Evolutionary conservation across 2,888 invertebrate species (phyloP).

Genomic region (Perizoma flavofasciatum): DNA sequence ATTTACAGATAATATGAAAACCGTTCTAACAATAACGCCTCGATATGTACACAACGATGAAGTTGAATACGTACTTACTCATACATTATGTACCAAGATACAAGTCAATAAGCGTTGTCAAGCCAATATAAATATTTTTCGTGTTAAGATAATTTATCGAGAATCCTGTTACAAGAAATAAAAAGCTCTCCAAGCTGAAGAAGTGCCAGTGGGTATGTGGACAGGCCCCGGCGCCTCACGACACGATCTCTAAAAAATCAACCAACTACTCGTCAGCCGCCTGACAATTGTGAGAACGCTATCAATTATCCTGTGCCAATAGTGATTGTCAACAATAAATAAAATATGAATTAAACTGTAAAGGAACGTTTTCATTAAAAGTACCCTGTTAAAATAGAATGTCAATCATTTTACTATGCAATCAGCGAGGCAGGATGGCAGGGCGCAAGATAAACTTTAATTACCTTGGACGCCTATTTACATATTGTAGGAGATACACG

Average conservation of each 20-base stretch:
- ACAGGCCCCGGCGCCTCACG: conserved; percentile 59
- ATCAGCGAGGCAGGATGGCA: conserved; percentile 72
- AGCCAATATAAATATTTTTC: conserved; percentile 70
- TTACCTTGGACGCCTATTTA: conserved; percentile 80
- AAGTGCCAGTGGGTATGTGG: conserved; percentile 48
- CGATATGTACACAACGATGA: conserved; percentile 57
- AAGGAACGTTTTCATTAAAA: conserved; percentile 78
- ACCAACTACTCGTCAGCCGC: conserved; percentile 69
- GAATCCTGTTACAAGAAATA: conserved; percentile 58
- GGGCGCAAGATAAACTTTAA: conserved; percentile 79
- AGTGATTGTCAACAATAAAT: conserved; percentile 79
- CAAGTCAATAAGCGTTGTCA: conserved; percentile 62
- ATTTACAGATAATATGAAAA: conserved; percentile 54
- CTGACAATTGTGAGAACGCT: conserved; percentile 83
- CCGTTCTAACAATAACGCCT: conserved; percentile 56
- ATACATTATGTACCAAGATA: conserved; percentile 41
- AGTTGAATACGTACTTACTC: conserved; percentile 43
- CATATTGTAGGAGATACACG: conserved; percentile 78
- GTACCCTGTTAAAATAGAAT: conserved; percentile 72
- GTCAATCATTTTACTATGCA: conserved; percentile 81
- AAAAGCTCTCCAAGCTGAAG: conserved; percentile 50
- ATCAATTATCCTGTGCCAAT: conserved; percentile 81
- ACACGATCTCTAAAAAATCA: conserved; percentile 69
- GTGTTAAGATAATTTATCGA: conserved; percentile 70
- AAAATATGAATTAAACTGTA: conserved; percentile 71